These are phyloP conservation scores for Numenius arquata DNA, from an alignment of 2,113 vertebrate genomes.

Conservation along the genomic window DNA sequence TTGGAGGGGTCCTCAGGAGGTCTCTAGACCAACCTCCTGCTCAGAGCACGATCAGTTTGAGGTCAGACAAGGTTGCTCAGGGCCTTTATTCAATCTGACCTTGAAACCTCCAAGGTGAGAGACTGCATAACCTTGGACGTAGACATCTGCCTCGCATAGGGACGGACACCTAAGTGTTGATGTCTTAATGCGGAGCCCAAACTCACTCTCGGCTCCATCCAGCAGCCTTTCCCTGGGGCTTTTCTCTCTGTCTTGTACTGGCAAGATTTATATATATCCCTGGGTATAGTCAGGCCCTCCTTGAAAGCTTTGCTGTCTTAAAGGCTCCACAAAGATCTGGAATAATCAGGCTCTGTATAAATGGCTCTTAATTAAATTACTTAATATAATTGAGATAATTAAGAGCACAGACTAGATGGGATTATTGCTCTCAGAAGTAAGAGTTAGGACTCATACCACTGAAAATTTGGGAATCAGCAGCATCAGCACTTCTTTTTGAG, in stretches of 20 bases:
- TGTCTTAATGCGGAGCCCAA: not conserved
- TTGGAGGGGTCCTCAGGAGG: not conserved
- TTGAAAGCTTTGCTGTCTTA: not conserved
- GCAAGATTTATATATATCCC: not conserved
- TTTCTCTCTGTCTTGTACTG: not conserved
- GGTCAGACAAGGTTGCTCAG: not conserved
- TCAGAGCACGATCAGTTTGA: not conserved
- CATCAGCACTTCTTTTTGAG: not conserved
- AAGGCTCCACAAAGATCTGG: not conserved
- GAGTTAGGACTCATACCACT: not conserved
- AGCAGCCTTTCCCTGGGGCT: not conserved
- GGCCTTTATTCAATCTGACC: not conserved
- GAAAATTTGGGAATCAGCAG: not conserved
- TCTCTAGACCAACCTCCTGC: not conserved
- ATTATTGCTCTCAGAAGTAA: not conserved
- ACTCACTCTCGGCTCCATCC: not conserved
- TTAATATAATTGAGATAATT: conserved; percentile 17
- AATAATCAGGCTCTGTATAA: not conserved
- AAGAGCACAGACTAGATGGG: not conserved
- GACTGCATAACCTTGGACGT: not conserved
- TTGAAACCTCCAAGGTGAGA: not conserved
- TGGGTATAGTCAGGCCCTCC: not conserved
- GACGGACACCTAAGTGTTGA: rapidly evolving
- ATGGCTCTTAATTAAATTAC: conserved; percentile 13
- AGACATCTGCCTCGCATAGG: not conserved